Percentiles rank a stretch among this genome's conserved stretches.
phyloP scores from a whole-genome alignment of 1,140 invertebrate genomes.

The Macrobrachium nipponense region DNA sequence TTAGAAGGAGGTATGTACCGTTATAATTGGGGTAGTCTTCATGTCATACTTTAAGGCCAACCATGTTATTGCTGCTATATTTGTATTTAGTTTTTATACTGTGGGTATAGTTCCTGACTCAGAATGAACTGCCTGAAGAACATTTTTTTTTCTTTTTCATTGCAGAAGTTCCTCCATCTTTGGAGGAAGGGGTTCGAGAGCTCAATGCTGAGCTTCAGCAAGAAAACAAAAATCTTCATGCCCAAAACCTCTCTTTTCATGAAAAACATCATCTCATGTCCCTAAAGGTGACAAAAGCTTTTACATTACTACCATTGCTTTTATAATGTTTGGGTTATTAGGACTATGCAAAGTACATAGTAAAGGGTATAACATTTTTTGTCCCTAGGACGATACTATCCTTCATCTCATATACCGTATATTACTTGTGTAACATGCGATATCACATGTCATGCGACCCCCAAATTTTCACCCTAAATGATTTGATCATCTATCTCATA shows the following conservation, averaged over 20 bases:
- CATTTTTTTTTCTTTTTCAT: slow-evolving; percentile 5
- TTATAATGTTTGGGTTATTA: background rate
- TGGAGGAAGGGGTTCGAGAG: slow-evolving; percentile 85
- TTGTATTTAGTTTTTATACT: too few species aligned
- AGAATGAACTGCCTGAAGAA: background rate
- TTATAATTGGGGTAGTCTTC: too few species aligned
- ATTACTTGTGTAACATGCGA: too few species aligned
- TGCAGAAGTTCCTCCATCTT: slow-evolving; percentile 75
- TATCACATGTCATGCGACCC: too few species aligned
- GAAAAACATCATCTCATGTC: slow-evolving; percentile 94
- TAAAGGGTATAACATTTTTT: background rate
- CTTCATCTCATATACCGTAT: too few species aligned
- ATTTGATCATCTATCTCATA: too few species aligned
- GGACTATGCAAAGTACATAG: background rate
- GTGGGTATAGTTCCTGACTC: too few species aligned
- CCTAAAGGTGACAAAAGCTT: slow-evolving; percentile 75
- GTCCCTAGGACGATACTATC: too few species aligned
- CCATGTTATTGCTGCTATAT: background rate
- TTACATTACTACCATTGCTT: background rate
- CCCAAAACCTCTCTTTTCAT: slow-evolving; percentile 92
- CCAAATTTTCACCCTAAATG: too few species aligned
- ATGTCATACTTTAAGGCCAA: background rate
- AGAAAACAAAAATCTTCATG: slow-evolving; percentile 91
- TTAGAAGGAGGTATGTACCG: slow-evolving; percentile 37
- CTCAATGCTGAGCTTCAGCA: slow-evolving; percentile 87